phyloP scores from a whole-genome alignment of 2,113 vertebrate species.

The Aldabrachelys gigantea region DNA sequence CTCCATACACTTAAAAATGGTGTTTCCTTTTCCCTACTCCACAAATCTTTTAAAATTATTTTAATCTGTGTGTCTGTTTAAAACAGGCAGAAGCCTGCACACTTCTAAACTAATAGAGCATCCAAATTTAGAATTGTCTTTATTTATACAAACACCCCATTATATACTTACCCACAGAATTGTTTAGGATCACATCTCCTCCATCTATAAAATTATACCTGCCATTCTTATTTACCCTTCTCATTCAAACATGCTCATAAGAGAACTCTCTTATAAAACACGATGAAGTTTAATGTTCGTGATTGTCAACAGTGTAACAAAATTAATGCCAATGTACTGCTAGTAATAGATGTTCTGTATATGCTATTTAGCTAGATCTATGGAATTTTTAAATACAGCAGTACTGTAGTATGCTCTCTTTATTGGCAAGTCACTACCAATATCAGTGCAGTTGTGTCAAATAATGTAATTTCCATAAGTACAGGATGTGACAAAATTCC shows the following conservation, averaged over 20 bases:
- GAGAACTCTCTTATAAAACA: background rate
- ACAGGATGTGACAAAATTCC: constrained; percentile 74
- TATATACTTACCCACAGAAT: background rate
- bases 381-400: constrained; percentile 49
- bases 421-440: constrained; percentile 76
- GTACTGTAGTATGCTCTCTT: constrained; percentile 63
- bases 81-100: background rate
- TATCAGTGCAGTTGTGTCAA: constrained; percentile 63
- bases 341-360: background rate
- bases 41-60: background rate
- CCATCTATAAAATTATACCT: background rate
- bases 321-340: rapidly evolving
- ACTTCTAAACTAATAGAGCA: background rate
- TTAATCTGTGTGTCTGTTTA: background rate
- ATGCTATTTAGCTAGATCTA: constrained; percentile 43
- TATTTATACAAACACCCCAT: background rate
- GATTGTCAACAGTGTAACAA: background rate
- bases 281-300: background rate
- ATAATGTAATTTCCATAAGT: constrained; percentile 67
- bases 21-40: background rate
- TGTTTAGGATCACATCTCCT: background rate
- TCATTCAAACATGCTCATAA: background rate
- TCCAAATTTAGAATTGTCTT: background rate
- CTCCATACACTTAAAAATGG: background rate
- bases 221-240: background rate